Base-by-base conservation (phyloP, 2,113 vertebrate species). In the Lepisosteus oculatus region DNA sequence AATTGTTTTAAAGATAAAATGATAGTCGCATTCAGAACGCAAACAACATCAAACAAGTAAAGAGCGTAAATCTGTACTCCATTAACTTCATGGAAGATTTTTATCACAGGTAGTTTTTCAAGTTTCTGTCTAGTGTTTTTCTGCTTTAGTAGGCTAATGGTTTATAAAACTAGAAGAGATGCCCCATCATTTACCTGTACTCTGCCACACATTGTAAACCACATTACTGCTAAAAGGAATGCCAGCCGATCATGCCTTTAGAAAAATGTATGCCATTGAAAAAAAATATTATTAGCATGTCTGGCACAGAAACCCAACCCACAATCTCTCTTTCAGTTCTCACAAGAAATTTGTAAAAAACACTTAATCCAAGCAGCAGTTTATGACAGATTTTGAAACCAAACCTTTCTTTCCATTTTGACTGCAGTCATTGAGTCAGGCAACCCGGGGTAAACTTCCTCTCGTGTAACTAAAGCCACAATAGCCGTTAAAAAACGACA, bases 181-280 rank as follows among this genome's bases (percentile, higher is more conserved):
- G 43, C 8, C 43, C 44, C 44, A 43, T 66, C n/a, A 70, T 83
- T 80, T 84, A 77, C 70, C 80, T 85, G 81, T 82, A 51, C 47
- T 6, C 17, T 51, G 47, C 47, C 8, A 51, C 8, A 9, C 47
- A 51, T 51, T 51, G 47, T 9, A 51, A 51, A 51, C 80, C 70
- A 80, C 77, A 78, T 83, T 82, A 80, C 79, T 81, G 79, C 80
- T 76, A 80, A 83, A 81, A 83, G 79, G 84, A 87, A 86, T 84
- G 83, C 79, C 81, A 88, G 82, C 83, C 85, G 86, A 87, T 79
- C 76, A 69, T 72, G 70, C 69, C 73, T 76, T 79, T 76, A 65
- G 67, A 62, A 81, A 29, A 29, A 29, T 29, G 0, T 0, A 29
- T 1, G 17, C 17, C 68, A 81, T 75, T 83, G 81, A 80, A 68